phyloP scores from a whole-genome alignment of 2,113 vertebrate genomes.

The Lampris incognitus region DNA sequence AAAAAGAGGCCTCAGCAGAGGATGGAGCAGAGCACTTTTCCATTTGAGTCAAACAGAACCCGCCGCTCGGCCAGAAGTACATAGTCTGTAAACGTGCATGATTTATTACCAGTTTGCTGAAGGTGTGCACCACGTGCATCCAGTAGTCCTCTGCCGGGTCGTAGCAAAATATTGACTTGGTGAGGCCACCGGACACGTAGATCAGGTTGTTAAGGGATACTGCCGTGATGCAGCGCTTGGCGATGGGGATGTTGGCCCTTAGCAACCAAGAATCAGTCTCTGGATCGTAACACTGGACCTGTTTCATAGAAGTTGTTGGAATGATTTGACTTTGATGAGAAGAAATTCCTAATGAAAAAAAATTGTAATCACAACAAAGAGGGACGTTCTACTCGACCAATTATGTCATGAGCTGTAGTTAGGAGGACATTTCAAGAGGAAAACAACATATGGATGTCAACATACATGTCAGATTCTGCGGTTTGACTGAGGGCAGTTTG shows the following conservation, averaged over 20 bases:
- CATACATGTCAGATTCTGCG: not conserved
- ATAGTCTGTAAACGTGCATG: not conserved
- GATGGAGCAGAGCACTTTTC: not conserved
- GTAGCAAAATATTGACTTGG: slow-evolving; percentile 96
- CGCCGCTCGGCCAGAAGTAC: rapidly evolving
- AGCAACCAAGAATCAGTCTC: slow-evolving; percentile 92
- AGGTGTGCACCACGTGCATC: slow-evolving; percentile 97
- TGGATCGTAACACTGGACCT: slow-evolving; percentile 98
- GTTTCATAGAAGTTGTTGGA: slow-evolving; percentile 46
- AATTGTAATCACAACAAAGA: not conserved
- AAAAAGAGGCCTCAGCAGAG: not conserved
- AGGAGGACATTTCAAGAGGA: no score
- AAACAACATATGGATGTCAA: not conserved
- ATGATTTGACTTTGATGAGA: not conserved
- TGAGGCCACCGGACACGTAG: slow-evolving; percentile 97
- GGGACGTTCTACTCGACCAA: not conserved
- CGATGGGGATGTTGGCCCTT: slow-evolving; percentile 96
- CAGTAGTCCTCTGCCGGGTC: slow-evolving; percentile 97
- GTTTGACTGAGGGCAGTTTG: not conserved
- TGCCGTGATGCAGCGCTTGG: slow-evolving; percentile 96
- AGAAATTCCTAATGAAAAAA: not conserved
- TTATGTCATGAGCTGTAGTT: not conserved
- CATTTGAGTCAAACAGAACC: not conserved
- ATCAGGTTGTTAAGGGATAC: slow-evolving; percentile 96
- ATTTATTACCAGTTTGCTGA: slow-evolving; percentile 91